Conservation (phyloP, 2,797 vertebrate species). For the Acanthopagrus latus region DNA sequence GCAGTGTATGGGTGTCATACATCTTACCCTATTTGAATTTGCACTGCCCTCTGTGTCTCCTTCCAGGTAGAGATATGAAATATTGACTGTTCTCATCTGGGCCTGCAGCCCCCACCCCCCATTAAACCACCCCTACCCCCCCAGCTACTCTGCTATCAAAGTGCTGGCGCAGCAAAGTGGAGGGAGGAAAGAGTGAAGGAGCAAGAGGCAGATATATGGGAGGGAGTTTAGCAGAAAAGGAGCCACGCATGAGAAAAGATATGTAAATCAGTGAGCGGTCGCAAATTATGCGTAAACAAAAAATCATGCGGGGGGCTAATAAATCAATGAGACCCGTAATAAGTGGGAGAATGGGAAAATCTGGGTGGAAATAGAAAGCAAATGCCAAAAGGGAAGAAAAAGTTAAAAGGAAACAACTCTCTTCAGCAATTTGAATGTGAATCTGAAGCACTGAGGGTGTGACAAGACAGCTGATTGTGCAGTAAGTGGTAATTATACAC, state of each 20-base stretch:
- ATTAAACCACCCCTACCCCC: conserved; percentile 62
- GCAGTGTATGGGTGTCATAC: conserved; percentile 64
- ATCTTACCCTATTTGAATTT: conserved; percentile 80
- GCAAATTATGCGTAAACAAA: conserved; percentile 61
- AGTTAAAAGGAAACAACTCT: conserved; percentile 34
- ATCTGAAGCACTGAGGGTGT: conserved; percentile 62
- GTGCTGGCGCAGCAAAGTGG: conserved; percentile 84
- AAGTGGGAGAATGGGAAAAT: conserved; percentile 31
- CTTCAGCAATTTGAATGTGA: conserved; percentile 47
- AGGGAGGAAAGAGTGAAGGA: conserved; percentile 44
- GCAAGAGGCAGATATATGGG: conserved; percentile 45
- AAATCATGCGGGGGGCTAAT: conserved; percentile 16
- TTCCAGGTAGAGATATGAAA: conserved; percentile 84
- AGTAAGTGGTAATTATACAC: conserved; percentile 80
- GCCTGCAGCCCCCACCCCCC: conserved; percentile 60
- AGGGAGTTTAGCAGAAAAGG: conserved; percentile 39
- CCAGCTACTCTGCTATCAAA: conserved; percentile 77
- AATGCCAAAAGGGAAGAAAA: conserved; percentile 31
- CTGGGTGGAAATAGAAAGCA: conserved; percentile 19
- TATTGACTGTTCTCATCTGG: conserved; percentile 84
- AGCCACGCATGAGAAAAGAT: conserved; percentile 44
- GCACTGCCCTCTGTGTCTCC: conserved; percentile 80
- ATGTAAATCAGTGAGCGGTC: conserved; percentile 26
- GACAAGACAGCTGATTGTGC: conserved; percentile 79
- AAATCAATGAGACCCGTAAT: conserved; percentile 37